Evolutionary conservation across 1,140 invertebrate species (phyloP), one percentile per base, ranked within the genome.

Genomic region (Cydia strobilella): DNA sequence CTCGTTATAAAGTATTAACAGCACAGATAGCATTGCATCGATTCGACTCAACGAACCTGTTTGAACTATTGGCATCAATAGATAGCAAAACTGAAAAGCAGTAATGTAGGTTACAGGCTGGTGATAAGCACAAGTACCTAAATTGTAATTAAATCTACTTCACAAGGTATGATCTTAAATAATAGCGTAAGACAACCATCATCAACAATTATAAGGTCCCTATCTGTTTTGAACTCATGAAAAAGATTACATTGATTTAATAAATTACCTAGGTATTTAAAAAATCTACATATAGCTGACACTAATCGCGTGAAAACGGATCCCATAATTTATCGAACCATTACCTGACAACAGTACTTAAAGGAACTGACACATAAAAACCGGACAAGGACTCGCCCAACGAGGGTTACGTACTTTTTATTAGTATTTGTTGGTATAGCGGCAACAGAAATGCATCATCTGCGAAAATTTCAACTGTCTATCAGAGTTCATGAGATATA

Each of bases 61-160:
- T 48, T 18, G 45, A 72, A 72, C 45, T 42, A 45, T 72, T 42
- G 45, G 35, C 71, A 45, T 59, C 54, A 59, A 59, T 59, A 59
- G 54, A 59, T 72, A 45, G 35, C 35, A 72, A 13, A 72, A 39
- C 18, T 72, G n/a, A 9, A 39, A 72, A 39, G 31, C 62, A n/a
- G 12, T 23, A 59, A 59, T 59, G 15, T 54, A 54, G 51, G 51
- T 54, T 54, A 20, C 51, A 54, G 51, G 15, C 51, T 18, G n/a
- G 6, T 54, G 20, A 59, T 59, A 59, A 59, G 18, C 20, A 23
- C 7, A 12, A 59, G 54, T 59, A n/a, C n/a, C n/a, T n/a, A 23
- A 20, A 23, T 10, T 59, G 18, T 23, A 23, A 23, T 59, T 59
- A 7, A 23, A 10, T 59, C 20, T 10, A 18, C 20, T 20, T 59